Evolutionary conservation across 35 echinoderm and acorn worm genomes (phyloP).

Genomic region (Ptychodera flava): DNA sequence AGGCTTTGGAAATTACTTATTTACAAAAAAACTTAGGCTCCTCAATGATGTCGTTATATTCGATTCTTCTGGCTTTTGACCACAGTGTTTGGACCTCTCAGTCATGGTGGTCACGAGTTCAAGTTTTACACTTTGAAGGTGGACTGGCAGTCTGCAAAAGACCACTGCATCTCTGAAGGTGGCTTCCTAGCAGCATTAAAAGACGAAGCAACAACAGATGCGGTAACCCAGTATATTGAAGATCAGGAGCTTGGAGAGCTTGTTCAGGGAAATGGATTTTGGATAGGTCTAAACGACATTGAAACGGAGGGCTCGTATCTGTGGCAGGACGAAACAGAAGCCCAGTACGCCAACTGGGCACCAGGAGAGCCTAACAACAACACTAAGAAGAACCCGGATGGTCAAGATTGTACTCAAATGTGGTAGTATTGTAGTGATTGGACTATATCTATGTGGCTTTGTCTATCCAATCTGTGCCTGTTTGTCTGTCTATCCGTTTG

Average conservation of each 20-base stretch:
- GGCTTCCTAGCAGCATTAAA: background rate
- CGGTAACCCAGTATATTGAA: background rate
- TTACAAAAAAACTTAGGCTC: no score
- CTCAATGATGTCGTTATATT: no score
- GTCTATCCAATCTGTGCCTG: no score
- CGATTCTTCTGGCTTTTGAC: no score
- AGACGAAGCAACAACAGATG: background rate
- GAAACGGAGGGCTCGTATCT: background rate
- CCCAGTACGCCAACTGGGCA: background rate
- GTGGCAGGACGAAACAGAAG: background rate
- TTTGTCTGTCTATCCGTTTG: no score
- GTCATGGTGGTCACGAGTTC: background rate
- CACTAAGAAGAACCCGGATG: background rate
- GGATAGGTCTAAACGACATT: background rate
- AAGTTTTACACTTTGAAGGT: background rate
- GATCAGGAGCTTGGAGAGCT: background rate
- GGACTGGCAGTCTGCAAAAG: background rate
- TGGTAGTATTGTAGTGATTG: no score
- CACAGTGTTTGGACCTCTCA: background rate
- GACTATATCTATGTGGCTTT: no score
- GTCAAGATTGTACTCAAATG: background rate
- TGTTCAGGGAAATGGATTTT: background rate
- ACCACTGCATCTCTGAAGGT: background rate
- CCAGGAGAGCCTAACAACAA: background rate
- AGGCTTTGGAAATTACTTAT: no score